Evolutionary conservation across 2,113 vertebrate genomes (phyloP).

Genomic region (Lagopus muta): DNA sequence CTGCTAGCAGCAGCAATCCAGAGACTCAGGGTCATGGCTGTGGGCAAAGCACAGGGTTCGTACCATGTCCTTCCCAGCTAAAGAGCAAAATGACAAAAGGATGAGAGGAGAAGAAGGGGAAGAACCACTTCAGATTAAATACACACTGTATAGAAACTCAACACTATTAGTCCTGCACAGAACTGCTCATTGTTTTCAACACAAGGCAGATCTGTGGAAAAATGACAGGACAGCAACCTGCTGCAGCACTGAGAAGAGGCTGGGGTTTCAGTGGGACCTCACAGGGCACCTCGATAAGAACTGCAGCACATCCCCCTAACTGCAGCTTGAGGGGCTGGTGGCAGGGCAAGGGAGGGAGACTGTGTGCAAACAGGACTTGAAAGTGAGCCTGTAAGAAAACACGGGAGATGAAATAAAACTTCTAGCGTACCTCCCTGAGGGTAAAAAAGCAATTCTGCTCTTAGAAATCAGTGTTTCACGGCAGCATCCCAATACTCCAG

Average conservation of each 20-base stretch:
- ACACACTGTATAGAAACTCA: background rate
- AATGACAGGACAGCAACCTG: background rate
- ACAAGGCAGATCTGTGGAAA: background rate
- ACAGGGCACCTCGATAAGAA: background rate
- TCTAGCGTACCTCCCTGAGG: background rate
- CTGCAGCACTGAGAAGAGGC: background rate
- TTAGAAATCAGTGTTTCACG: conserved; percentile 15
- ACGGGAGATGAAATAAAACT: background rate
- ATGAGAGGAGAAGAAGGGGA: background rate
- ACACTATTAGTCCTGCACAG: background rate
- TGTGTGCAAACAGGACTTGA: background rate
- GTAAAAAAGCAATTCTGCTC: conserved; percentile 5
- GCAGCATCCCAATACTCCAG: background rate
- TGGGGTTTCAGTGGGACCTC: background rate
- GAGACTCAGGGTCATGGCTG: background rate
- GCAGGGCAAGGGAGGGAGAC: background rate
- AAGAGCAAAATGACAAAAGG: background rate
- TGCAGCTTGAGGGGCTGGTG: background rate
- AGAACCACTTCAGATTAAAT: background rate
- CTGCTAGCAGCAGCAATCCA: background rate
- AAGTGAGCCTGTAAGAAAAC: background rate
- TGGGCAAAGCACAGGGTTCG: background rate
- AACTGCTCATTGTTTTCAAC: background rate
- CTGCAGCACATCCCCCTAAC: background rate
- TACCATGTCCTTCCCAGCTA: background rate